Percentiles rank a stretch among this genome's conserved stretches.
These are phyloP conservation scores for Rhea americana DNA, from an alignment of 2,113 vertebrate species.

Conservation along the genomic window DNA sequence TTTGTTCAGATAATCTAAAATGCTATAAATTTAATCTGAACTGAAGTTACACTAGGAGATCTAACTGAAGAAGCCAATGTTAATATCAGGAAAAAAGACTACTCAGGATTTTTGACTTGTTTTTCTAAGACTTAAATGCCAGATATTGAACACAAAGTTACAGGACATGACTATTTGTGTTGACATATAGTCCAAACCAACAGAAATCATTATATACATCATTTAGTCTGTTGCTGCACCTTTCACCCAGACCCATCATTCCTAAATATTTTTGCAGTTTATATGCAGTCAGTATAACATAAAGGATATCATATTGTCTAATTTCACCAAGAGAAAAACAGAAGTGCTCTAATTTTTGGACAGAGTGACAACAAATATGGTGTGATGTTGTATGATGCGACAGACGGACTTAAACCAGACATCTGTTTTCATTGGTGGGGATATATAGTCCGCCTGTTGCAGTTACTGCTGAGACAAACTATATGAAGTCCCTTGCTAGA, in stretches of 20 bases:
- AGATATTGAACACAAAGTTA: slow-evolving; percentile 3
- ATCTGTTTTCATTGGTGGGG: neutral
- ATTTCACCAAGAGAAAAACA: slow-evolving; percentile 10
- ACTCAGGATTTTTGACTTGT: neutral
- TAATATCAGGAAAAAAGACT: neutral
- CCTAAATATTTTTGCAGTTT: slow-evolving; percentile 13
- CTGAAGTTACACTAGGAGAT: neutral
- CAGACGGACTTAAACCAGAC: slow-evolving; percentile 5
- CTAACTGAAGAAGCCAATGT: neutral
- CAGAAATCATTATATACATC: neutral
- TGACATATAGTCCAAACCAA: slow-evolving; percentile 25
- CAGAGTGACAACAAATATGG: neutral
- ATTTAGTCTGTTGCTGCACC: neutral
- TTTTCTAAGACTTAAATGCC: slow-evolving; percentile 14
- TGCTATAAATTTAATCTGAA: neutral
- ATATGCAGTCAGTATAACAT: neutral
- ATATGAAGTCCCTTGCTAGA: neutral
- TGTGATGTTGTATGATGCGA: neutral
- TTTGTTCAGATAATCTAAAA: slow-evolving; percentile 3
- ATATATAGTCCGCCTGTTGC: neutral
- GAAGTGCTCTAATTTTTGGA: slow-evolving; percentile 18
- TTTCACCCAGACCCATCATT: neutral
- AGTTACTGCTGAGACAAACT: neutral
- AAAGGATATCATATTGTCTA: neutral
- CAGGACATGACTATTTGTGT: neutral